Base-by-base conservation (phyloP, 2,113 vertebrate species). In the Oceanites oceanicus region DNA sequence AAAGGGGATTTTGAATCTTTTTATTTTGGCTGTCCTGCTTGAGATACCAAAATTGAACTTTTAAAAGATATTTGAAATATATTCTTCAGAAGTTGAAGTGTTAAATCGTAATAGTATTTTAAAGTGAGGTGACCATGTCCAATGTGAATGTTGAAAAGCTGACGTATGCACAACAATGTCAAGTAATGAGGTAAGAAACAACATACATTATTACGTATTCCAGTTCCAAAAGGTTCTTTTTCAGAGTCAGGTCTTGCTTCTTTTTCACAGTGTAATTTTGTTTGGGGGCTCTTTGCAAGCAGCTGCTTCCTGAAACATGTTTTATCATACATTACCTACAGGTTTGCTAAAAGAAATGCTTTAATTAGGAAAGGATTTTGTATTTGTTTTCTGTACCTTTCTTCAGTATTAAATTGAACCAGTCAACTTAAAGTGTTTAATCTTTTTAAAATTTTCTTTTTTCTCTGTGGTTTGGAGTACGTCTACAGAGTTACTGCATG, bases 271-370 rank as follows among this genome's bases (percentile, higher is more conserved):
- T 20, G 4, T 26, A 42, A 17, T 77, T 77, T 66, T 73, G 7
- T 80, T 58, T 38, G 15, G 10, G 15, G 9, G 1, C 1, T 75
- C 4, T 40, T 61, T 40, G 3, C 5, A 67, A n/a, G 11, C 15
- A 71, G 4, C 4, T 1, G 1, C 18, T 45, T 87, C 17, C 15
- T 58, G 61, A 74, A 91, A 47, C 1, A 6, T 53, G 0, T 1
- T 80, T 76, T 83, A 34, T 45, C 3, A 10, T 40, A 32, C 7
- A 11, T 52, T 30, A 14, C 11, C 23, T 45, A 45, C 10, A 74
- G 30, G 11, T 71, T 49, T 79, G 4, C 23, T 55, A 55, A 63
- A 86, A 68, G 23, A 44, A 89, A 70, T 32, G 1, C 4, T 26
- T 22, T 61, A 55, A 68, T 79, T 13, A 50, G 20, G 30, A 83